These are phyloP conservation scores for Ochotona curzoniae DNA, from an alignment of 2,113 vertebrate genomes.

Conservation along the genomic window DNA sequence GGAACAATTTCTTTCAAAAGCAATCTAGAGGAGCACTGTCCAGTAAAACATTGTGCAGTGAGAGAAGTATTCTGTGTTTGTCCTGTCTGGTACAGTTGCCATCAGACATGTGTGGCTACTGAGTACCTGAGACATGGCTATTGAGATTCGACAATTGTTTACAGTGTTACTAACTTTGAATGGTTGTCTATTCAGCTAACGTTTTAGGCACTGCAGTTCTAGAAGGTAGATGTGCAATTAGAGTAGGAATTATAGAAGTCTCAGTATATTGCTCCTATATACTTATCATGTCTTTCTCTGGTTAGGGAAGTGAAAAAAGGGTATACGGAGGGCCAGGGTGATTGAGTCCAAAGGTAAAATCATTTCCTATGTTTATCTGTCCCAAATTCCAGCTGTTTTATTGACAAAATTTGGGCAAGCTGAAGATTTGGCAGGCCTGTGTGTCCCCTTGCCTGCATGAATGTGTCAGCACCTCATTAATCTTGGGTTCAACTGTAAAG, in stretches of 20 bases:
- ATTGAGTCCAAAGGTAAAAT: slow-evolving; percentile 79
- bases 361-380: slow-evolving; percentile 82
- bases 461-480: slow-evolving; percentile 53
- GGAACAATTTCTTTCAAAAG: background rate
- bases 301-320: background rate
- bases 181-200: background rate
- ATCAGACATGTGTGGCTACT: background rate
- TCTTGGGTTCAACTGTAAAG: slow-evolving; percentile 76
- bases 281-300: background rate
- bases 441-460: slow-evolving; percentile 42
- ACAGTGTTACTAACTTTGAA: background rate
- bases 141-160: background rate
- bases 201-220: background rate
- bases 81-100: too few relatives aligned
- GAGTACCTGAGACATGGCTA: background rate
- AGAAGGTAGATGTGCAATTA: background rate
- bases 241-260: background rate
- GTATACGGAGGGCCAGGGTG: background rate
- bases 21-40: background rate
- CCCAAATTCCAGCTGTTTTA: slow-evolving; percentile 86
- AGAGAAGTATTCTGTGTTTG: background rate
- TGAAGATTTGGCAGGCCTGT: slow-evolving; percentile 78
- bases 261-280: background rate
- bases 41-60: background rate
- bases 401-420: slow-evolving; percentile 85